Evolutionary conservation across 2,113 vertebrate genomes (phyloP), one percentile per base, ranked within the genome.

Genomic region (Origma solitaria): DNA sequence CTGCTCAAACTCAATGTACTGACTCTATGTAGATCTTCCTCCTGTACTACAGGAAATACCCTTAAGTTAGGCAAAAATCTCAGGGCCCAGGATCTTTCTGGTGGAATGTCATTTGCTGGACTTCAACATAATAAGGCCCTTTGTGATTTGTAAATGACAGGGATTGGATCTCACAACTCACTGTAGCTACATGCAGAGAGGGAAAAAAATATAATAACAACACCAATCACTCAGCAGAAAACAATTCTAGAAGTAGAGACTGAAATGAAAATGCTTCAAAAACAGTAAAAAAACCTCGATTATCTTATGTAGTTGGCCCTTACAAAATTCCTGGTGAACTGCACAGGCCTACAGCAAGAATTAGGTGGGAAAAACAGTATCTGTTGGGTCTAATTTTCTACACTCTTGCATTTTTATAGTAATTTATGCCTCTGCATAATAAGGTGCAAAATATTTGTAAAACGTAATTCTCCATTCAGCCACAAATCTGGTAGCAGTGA

Each of bases 91-190:
- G 45, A 38, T 38, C 12, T 47, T 62, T 68, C 33, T 28, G 6
- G 21, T 35, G 15, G 15, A 30, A 8, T n/a, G 14, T 11, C 0
- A 0, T 27, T 69, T 22, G 8, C 13, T 12, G 24, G 9, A 66
- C 5, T 66, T 69, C 44, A 47, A 13, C 10, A 19, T 13, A 54
- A 28, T 7, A 68, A 21, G 6, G 13, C 8, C 7, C 4, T 51
- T 18, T 18, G 24, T 62, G 45, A 44, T 61, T 60, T 81, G 18
- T 45, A 4, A 51, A 14, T 72, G 40, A 44, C 21, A 65, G 19
- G 25, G n/a, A 10, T 1, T 64, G 16, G 27, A 82, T 22, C 3
- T 92, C 60, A 44, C 14, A 57, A 25, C 9, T 87, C 45, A 28
- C 22, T 49, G 11, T 14, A 16, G 21, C 24, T 70, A 40, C 16